Percentiles rank a stretch among this genome's conserved stretches.
Conservation (phyloP, 2,797 vertebrate species). For the Poecilia picta region DNA sequence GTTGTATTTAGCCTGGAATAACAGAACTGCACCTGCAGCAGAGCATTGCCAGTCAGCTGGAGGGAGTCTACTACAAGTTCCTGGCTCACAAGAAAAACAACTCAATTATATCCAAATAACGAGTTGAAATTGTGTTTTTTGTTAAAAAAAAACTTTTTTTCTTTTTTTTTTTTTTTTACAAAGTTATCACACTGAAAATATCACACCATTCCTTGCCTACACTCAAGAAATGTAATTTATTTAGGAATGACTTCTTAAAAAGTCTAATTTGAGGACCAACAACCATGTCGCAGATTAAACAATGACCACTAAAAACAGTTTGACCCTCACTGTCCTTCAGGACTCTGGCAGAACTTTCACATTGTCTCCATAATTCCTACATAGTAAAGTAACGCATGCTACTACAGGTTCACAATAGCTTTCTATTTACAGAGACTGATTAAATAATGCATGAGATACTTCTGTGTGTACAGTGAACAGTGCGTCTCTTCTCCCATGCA, state of each 20-base stretch:
- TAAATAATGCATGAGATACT: slow-evolving; percentile 62
- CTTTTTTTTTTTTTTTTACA: not conserved
- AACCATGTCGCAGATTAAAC: not conserved
- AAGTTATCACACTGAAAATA: not conserved
- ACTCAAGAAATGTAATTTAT: not conserved
- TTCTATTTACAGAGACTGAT: slow-evolving; percentile 46
- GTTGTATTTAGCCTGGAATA: not conserved
- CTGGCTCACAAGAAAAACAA: not conserved
- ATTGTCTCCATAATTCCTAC: slow-evolving; percentile 41
- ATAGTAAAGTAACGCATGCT: slow-evolving; percentile 28
- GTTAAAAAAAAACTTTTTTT: not conserved
- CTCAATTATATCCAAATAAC: not conserved
- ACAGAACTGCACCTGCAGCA: not conserved
- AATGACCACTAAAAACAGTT: not conserved
- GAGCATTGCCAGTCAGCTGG: not conserved
- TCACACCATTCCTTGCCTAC: not conserved
- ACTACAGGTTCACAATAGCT: slow-evolving; percentile 38
- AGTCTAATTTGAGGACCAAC: not conserved
- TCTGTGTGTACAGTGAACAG: slow-evolving; percentile 50
- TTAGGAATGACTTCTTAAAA: not conserved
- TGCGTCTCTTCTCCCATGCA: slow-evolving; percentile 40
- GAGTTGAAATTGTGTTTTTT: not conserved
- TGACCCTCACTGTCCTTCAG: slow-evolving; percentile 4
- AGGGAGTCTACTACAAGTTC: not conserved
- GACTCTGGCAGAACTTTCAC: slow-evolving; percentile 3